A percentile compares a stretch with the other conserved stretches of the same genome.
Conservation (phyloP, 2,113 vertebrate genomes). For the Monarcha castaneiventris region DNA sequence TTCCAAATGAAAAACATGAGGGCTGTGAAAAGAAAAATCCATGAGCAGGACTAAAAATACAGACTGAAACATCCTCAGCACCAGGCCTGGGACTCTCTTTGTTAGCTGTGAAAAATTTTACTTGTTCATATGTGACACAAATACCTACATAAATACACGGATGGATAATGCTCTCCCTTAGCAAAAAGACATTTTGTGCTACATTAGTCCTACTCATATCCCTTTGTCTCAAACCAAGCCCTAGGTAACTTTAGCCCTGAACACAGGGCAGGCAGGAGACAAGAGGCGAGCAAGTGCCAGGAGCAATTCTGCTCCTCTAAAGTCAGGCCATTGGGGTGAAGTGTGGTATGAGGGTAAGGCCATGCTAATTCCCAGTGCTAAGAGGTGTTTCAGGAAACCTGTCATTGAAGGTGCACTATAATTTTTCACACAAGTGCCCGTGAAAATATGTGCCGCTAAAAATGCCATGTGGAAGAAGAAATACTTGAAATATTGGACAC, state of each 20-base stretch:
- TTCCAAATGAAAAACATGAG: background rate
- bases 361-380: background rate
- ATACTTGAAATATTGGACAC: background rate
- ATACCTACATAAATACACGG: background rate
- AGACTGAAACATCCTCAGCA: background rate
- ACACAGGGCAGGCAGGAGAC: background rate
- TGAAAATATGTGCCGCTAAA: background rate
- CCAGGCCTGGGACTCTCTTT: background rate
- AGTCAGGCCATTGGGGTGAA: background rate
- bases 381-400: background rate
- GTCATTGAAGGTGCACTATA: background rate
- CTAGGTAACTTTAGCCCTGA: background rate
- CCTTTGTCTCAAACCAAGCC: background rate
- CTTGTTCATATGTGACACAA: background rate
- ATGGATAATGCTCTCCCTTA: background rate
- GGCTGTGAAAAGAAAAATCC: background rate
- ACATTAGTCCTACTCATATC: background rate
- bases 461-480: background rate
- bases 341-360: background rate
- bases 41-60: background rate
- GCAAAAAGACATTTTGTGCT: background rate
- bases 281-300: background rate
- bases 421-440: background rate
- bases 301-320: background rate
- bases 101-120: background rate